Base-by-base conservation (phyloP, 2,113 vertebrate genomes). In the Lasiurus borealis region DNA sequence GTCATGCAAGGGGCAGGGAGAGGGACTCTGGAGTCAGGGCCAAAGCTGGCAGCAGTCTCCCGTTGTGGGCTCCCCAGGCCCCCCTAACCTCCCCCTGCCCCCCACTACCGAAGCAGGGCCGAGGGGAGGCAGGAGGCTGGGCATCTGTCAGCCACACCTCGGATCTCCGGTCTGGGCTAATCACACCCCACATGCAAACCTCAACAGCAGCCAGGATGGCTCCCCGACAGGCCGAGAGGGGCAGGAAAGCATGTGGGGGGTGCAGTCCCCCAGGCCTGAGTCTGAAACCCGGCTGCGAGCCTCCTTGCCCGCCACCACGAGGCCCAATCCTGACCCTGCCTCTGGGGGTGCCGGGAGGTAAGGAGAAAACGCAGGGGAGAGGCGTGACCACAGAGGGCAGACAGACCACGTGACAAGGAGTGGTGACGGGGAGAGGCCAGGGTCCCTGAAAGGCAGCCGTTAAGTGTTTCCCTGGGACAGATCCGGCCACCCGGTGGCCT, bases 341-440 rank as follows among this genome's bases (percentile, higher is more conserved):
- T 29, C 0, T 0, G 7, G 31, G 3, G 18, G 14, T 10, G 21
- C 23, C 13, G 1, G 1, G 48, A 19, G 36, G 0, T 1, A 3
- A 21, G 0, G 34, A 68, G 69, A 29, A 40, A 11, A 23, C 0
- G 19, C 3, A 27, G 0, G 15, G 0, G 44, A n/a, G 21, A 46
- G 1, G 15, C 44, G 62, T 9, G 46, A 15, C 54, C 8, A 3
- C 27, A 1, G 8, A 34, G 54, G 52, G 40, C 34, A 15, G 3
- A 54, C 2, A 3, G 46, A 31, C 69, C 21, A 2, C 2, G 40
- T 6, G 75, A 46, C 2, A 19, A n/a, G 0, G 2, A 52, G 19
- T 2, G 54, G 40, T 0, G 1, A 18, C 0, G 68, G 12, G 23
- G 72, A 78, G 29, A 52, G 16, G 27, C 59, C 57, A 23, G 71